Base-by-base conservation (phyloP, 2,888 invertebrate genomes). In the Idaea straminata region DNA sequence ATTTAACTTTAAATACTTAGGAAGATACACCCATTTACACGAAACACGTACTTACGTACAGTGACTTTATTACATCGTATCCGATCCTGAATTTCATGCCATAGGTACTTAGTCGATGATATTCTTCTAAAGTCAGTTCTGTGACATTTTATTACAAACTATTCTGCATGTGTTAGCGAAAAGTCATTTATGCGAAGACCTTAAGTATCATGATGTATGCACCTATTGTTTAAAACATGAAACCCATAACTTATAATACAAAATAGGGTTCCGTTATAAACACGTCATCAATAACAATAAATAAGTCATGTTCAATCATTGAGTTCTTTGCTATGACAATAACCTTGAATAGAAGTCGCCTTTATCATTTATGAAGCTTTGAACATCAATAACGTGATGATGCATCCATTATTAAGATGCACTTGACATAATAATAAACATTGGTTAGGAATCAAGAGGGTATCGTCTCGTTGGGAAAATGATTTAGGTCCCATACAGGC, bases 401-500 rank as follows among this genome's bases (percentile, higher is more conserved):
- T 47, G 47, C 47, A 47, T 10, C 47, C 47, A 47, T 10, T 36
- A 36, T 36, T 47, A 47, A 47, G 47, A 47, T 47, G 47, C 47
- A 47, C 47, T 47, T 47, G 59, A 59, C 16, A 59, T 59, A 5
- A 59, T 25, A 59, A 59, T 59, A 59, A 59, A 59, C 16, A 13
- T 34, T 59, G 34, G 3, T 59, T 34, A 59, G 47, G 47, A 47
- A 10, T 47, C 47, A 10, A 47, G 47, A 47, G 47, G 47, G 47
- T 47, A 47, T 47, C 36, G 36, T 7, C 36, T 5, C 10, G 6
- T 5, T 36, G 5, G 36, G 16, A 59, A 16, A 59, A 16, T 25
- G 59, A 59, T 59, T 59, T 59, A 25, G 36, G 59, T 59, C 59
- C 25, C 25, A 59, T 59, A 59, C 59, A 59, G 59, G 16, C 59